phyloP scores from a whole-genome alignment of 2,888 invertebrate genomes.

The Eubasilissa splendida region DNA sequence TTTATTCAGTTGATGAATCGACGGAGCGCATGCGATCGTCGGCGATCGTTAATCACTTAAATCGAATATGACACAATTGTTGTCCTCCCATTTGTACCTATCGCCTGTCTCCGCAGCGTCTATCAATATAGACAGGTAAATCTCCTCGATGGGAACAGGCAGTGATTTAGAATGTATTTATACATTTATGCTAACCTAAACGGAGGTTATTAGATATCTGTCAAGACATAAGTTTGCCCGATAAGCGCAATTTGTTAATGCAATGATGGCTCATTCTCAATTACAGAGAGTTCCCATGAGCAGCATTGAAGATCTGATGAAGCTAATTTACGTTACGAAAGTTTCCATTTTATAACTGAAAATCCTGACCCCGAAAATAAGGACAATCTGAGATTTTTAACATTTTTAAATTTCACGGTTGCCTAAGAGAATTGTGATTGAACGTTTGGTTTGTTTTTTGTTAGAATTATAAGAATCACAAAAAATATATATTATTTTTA shows the following conservation, averaged over 20 bases:
- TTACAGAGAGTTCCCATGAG: background rate
- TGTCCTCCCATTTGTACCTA: slow-evolving; percentile 37
- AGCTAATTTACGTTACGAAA: no score
- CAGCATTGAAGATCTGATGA: no score
- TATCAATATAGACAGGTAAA: slow-evolving; percentile 9
- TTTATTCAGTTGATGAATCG: no score
- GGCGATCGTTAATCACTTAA: slow-evolving; percentile 46
- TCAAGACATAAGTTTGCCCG: background rate
- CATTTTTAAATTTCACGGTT: no score
- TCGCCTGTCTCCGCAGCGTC: slow-evolving; percentile 45
- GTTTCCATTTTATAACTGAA: no score
- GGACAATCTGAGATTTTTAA: no score
- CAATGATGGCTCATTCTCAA: slow-evolving; percentile 1
- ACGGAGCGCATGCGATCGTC: background rate
- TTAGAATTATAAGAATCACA: no score
- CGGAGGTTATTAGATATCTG: slow-evolving; percentile 3
- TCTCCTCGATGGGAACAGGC: slow-evolving; percentile 11
- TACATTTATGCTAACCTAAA: slow-evolving; percentile 7
- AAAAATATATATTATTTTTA: no score
- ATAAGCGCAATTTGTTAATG: slow-evolving; percentile 19
- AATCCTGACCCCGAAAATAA: no score
- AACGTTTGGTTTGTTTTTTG: no score
- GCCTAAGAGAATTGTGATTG: no score
- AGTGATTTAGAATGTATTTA: slow-evolving; percentile 10
- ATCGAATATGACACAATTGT: slow-evolving; percentile 48